Conservation (phyloP, 1,140 invertebrate genomes). For the Drosophila pectinifera region DNA sequence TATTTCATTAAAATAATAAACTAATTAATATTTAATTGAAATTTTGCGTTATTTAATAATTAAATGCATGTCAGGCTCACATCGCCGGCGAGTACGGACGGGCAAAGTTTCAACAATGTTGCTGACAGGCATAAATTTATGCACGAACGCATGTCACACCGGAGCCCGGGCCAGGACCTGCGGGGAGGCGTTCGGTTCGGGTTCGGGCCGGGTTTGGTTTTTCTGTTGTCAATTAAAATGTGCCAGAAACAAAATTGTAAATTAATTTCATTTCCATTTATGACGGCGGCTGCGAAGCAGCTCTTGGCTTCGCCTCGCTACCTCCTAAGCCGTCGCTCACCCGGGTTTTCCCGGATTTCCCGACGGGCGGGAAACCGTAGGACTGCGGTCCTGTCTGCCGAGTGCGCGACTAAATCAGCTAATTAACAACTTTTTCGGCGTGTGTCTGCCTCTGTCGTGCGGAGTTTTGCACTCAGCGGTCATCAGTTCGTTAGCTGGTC, state of each 20-base stretch:
- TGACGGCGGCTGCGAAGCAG: constrained; percentile 31
- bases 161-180: constrained; percentile 3
- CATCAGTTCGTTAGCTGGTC: constrained; percentile 60
- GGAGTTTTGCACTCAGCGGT: constrained; percentile 60
- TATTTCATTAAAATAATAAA: constrained; percentile 70
- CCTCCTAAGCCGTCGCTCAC: constrained; percentile 25
- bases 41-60: constrained; percentile 75
- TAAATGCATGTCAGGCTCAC: constrained; percentile 69
- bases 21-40: constrained; percentile 78
- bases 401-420: constrained; percentile 73
- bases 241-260: constrained; percentile 58
- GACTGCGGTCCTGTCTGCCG: constrained; percentile 43
- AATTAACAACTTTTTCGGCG: constrained; percentile 77
- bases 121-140: constrained; percentile 75
- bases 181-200: not conserved
- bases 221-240: constrained; percentile 70
- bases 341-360: constrained; percentile 3
- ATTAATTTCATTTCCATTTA: constrained; percentile 70
- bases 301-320: constrained; percentile 2
- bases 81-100: constrained; percentile 26
- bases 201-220: constrained; percentile 28
- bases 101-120: constrained; percentile 52
- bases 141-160: constrained; percentile 55
- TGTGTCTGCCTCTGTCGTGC: constrained; percentile 31
- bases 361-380: constrained; percentile 53